Percentiles rank a stretch among this genome's conserved stretches.
phyloP scores from a whole-genome alignment of 2,888 invertebrate genomes.

The Agrochola lota region DNA sequence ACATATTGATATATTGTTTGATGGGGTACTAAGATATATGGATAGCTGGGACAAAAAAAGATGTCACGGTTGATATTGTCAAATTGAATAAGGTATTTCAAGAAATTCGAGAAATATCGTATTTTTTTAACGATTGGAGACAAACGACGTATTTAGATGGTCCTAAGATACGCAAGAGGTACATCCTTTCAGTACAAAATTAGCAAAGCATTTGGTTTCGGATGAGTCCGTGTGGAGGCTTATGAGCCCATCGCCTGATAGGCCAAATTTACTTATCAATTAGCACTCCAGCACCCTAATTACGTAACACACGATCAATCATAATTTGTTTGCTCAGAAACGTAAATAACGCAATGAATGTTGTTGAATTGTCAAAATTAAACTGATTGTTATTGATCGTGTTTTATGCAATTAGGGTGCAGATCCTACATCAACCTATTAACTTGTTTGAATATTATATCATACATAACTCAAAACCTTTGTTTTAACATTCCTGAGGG shows the following conservation, averaged over 20 bases:
- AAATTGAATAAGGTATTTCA: constrained; percentile 18
- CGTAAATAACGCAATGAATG: too few species aligned
- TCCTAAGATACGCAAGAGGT: background rate
- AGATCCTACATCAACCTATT: background rate
- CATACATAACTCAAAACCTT: background rate
- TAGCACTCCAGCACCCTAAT: too few species aligned
- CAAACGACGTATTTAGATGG: background rate
- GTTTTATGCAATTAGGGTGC: too few species aligned
- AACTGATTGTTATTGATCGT: too few species aligned
- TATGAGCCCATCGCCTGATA: background rate
- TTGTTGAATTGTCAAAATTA: too few species aligned
- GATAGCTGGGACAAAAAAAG: constrained; percentile 21
- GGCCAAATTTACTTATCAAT: background rate
- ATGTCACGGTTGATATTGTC: constrained; percentile 19
- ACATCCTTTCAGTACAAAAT: background rate
- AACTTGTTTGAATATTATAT: background rate
- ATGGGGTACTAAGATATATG: constrained; percentile 47
- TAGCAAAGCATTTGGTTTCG: background rate
- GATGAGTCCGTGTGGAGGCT: background rate
- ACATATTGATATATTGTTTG: constrained; percentile 61
- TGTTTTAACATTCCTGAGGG: background rate
- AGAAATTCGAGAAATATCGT: background rate
- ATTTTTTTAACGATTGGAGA: background rate
- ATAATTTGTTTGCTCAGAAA: too few species aligned
- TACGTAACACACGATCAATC: too few species aligned